Evolutionary conservation across 2,888 invertebrate species (phyloP), one percentile per base, ranked within the genome.

Genomic region (Troglohyphantes excavatus): DNA sequence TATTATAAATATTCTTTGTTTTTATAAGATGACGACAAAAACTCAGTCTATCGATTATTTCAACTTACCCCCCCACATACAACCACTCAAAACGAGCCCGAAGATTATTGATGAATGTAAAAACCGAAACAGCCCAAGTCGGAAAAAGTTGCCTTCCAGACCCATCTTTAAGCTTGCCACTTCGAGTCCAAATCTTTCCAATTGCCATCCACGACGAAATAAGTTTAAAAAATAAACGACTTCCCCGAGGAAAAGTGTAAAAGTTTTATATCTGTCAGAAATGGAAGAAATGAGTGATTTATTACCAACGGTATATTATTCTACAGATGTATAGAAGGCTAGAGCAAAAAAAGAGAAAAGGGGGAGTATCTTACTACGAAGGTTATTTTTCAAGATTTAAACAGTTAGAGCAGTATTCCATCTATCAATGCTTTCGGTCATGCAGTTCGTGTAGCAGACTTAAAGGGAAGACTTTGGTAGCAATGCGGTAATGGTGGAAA

Each of bases 351-450:
- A 17, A 39, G 39, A 61, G 39, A 33, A 79, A 79, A 79, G 39
- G 75, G 19, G 21, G 29, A 67, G 70, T 82, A 70, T 82, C 29
- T 72, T 27, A 29, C 68, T 68, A 19, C 81, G 70, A 21, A 82
- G 61, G 70, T 82, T 82, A 82, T 82, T 82, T 82, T 82, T 82
- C 82, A 82, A 82, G 82, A 82, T 82, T 82, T 82, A 72, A 82
- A 70, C 82, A 82, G 82, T 72, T 82, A 53, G 59, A 27, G 61
- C 82, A 82, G 61, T 82, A 70, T 82, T 82, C 82, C 82, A 82
- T 82, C 72, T 82, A 82, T 82, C 82, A 82, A 53, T 26, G 29
- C 72, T 70, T 59, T 72, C 82, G 82, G 82, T 82, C 82, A 82
- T 82, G 53, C 72, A 78, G 65, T 78, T 65, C 21, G 53, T 68